Percentiles rank a stretch among this genome's conserved stretches.
These are phyloP conservation scores for Picathartes gymnocephalus DNA, from an alignment of 2,113 vertebrate species.

Conservation along the genomic window DNA sequence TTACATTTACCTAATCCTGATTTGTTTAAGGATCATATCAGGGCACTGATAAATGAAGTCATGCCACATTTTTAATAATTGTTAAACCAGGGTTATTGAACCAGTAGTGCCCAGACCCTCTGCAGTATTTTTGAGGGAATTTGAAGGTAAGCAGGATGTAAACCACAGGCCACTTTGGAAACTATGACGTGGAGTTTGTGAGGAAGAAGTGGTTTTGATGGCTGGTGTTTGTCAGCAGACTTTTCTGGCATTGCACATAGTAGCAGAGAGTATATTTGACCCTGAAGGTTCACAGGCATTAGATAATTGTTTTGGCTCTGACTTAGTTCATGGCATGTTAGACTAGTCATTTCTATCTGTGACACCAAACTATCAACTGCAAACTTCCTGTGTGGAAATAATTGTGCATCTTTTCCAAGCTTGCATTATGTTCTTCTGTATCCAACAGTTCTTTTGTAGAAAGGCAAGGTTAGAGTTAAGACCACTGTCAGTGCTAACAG, in stretches of 20 bases:
- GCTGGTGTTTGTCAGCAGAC: background rate
- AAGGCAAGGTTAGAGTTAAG: background rate
- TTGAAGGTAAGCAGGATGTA: background rate
- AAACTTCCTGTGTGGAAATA: constrained; percentile 57
- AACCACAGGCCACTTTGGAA: background rate
- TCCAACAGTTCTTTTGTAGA: background rate
- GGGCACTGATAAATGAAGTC: background rate
- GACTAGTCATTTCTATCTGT: constrained; percentile 49
- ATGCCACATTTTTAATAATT: background rate
- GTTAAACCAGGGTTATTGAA: background rate
- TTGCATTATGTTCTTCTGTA: background rate
- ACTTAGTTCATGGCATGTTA: background rate
- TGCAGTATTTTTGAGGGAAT: background rate
- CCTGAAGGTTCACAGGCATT: background rate
- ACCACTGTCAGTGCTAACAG: background rate
- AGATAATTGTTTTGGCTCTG: constrained; percentile 41
- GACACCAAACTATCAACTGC: constrained; percentile 25
- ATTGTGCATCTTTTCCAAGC: constrained; percentile 17
- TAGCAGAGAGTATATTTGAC: background rate
- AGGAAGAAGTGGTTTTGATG: constrained; percentile 23
- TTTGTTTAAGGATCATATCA: background rate
- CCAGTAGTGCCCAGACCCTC: background rate
- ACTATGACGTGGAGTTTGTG: background rate
- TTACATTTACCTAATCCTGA: background rate
- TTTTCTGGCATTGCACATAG: constrained; percentile 10